Evolutionary conservation across 1,140 invertebrate species (phyloP), one percentile per base, ranked within the genome.

Genomic region (Mesaphorura yosii): DNA sequence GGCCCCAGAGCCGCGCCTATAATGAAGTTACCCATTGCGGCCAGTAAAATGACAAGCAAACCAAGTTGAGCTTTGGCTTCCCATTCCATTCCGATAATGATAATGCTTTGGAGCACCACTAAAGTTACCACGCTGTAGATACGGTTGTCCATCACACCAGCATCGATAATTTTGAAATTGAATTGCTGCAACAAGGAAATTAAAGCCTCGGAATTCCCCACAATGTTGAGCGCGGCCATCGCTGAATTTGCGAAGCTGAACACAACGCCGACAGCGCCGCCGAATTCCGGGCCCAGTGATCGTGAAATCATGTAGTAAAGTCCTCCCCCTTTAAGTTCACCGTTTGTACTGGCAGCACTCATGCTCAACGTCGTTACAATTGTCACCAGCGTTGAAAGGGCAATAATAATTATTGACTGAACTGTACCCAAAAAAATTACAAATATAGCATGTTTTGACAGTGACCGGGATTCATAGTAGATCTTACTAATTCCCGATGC

Each of bases 241-340:
- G 97, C 90, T 1, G 92, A 83, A 68, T 97, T 98, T 1, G 94
- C 93, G 59, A 98, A 84, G 2, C 90, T 89, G 65, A 98, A 96
- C 2, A 98, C 88, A 15, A 96, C 78, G 5, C 94, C 94, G 29
- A 98, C 91, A 0, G 93, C 91, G 0, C 92, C 93, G 5, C 95
- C 77, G 66, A 75, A 80, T 63, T 80, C 78, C 6, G 46, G 42
- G 6, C 51, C 42, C 3, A 50, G 15, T 6, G 20, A 27, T 7
- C 42, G 12, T 5, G 48, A 53, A 17, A 55, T 42, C 27, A 53
- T 29, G 27, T 38, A 48, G 25, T 29, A 28, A 22, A 28, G 25
- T 55, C 52, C n/a, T 63, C 63, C 63, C 10, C 31, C n/a, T 34
- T 34, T 34, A 10, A 34, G 10, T n/a, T 10, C n/a, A 10, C 70